These are phyloP conservation scores for Urocolius indicus DNA, from an alignment of 2,113 vertebrate species.

Conservation along the genomic window DNA sequence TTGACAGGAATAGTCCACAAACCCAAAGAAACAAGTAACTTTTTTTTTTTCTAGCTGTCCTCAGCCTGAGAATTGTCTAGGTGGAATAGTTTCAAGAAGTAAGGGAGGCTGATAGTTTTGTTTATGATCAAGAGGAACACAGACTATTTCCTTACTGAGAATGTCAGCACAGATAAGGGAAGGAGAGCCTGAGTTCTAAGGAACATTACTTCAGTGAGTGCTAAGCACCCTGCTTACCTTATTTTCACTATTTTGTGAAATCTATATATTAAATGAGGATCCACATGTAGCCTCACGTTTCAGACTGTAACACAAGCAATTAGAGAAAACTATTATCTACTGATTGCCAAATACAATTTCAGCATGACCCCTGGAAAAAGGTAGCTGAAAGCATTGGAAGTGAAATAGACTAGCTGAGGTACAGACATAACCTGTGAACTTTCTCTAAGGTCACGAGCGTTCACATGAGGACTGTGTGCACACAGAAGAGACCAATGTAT, in stretches of 20 bases:
- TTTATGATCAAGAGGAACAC: background rate
- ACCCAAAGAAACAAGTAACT: background rate
- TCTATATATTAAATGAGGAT: background rate
- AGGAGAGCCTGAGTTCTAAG: background rate
- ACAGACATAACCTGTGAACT: background rate
- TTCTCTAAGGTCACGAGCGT: background rate
- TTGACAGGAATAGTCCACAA: background rate
- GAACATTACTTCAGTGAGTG: background rate
- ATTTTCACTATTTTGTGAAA: background rate
- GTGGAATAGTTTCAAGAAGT: background rate
- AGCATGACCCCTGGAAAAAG: background rate
- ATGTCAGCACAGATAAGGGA: background rate
- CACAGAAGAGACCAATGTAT: background rate
- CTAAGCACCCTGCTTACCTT: background rate
- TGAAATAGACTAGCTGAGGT: background rate
- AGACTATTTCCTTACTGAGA: background rate
- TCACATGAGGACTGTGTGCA: background rate
- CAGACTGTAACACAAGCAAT: background rate
- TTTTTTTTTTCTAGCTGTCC: background rate
- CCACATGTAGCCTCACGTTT: rapidly evolving
- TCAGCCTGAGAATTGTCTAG: background rate
- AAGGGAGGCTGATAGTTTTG: background rate
- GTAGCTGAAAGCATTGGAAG: background rate
- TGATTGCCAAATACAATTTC: background rate
- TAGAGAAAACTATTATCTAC: background rate